These are phyloP conservation scores for Chloroceryle amazona DNA, from an alignment of 2,797 vertebrate species.

Conservation along the genomic window DNA sequence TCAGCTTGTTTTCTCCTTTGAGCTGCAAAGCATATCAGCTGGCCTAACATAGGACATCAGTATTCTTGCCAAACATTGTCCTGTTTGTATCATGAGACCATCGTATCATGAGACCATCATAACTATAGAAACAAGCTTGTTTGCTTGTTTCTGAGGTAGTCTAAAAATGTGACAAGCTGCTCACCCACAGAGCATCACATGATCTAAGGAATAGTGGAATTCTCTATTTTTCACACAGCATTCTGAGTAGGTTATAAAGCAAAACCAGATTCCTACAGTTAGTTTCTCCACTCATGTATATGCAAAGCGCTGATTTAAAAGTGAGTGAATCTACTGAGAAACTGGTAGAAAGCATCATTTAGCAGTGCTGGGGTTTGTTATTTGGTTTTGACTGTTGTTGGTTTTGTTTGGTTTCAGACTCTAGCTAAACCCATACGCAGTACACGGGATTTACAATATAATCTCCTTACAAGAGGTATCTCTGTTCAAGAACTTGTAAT, in stretches of 20 bases:
- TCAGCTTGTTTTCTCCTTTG: slow-evolving; percentile 34
- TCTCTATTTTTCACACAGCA: background rate
- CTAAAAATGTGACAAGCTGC: slow-evolving; percentile 36
- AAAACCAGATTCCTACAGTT: rapidly evolving
- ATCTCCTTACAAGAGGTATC: background rate
- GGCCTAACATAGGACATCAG: slow-evolving; percentile 14
- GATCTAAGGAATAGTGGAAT: background rate
- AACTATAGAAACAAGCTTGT: slow-evolving; percentile 40
- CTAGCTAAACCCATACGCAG: background rate
- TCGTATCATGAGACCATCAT: slow-evolving; percentile 48
- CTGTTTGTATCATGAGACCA: slow-evolving; percentile 46
- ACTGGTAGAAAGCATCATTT: background rate
- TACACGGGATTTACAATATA: background rate
- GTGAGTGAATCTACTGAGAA: background rate
- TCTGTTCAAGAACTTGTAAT: background rate
- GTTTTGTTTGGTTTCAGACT: background rate
- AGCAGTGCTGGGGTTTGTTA: background rate
- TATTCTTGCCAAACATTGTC: slow-evolving; percentile 52
- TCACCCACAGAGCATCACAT: slow-evolving; percentile 36
- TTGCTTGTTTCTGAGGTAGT: slow-evolving; percentile 15
- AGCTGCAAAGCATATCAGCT: slow-evolving; percentile 31
- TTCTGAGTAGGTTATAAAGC: background rate
- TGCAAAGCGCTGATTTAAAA: background rate
- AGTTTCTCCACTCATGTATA: background rate
- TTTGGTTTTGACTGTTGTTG: background rate